Percentiles rank a stretch among this genome's conserved stretches.
phyloP scores from a whole-genome alignment of 2,113 vertebrate species.

The Fregata magnificens region DNA sequence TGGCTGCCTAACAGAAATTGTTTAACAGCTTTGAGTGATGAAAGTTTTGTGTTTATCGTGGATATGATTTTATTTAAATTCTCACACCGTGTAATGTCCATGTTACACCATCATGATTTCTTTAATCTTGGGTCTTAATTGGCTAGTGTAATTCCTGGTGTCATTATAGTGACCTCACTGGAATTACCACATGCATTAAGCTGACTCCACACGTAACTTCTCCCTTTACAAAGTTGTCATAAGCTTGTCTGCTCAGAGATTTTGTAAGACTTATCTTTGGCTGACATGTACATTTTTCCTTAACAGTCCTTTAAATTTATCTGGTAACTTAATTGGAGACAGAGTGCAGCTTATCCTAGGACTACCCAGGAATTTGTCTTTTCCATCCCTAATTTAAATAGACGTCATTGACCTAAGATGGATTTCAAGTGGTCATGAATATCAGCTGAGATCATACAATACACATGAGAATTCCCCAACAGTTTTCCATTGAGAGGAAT shows the following conservation, averaged over 20 bases:
- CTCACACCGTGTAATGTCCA: neutral
- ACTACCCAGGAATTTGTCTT: neutral
- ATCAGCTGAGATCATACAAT: neutral
- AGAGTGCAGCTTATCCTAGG: neutral
- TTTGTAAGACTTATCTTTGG: neutral
- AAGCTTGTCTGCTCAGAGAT: neutral
- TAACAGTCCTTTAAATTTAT: neutral
- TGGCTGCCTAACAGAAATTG: neutral
- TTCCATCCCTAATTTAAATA: neutral
- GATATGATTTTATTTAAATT: neutral
- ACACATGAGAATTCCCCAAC: neutral
- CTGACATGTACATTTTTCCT: neutral
- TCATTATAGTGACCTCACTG: conserved; percentile 5
- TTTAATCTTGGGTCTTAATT: conserved; percentile 40
- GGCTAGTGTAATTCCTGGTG: neutral
- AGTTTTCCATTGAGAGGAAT: neutral
- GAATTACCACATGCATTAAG: neutral
- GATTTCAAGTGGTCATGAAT: neutral
- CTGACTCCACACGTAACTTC: conserved; percentile 4
- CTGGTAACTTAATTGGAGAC: neutral
- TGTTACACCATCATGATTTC: neutral
- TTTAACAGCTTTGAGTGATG: neutral
- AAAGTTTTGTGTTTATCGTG: neutral
- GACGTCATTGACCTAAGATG: neutral
- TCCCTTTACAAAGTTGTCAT: neutral